Evolutionary conservation across 2,797 vertebrate genomes (phyloP).

Genomic region (Gobionotothen gibberifrons): DNA sequence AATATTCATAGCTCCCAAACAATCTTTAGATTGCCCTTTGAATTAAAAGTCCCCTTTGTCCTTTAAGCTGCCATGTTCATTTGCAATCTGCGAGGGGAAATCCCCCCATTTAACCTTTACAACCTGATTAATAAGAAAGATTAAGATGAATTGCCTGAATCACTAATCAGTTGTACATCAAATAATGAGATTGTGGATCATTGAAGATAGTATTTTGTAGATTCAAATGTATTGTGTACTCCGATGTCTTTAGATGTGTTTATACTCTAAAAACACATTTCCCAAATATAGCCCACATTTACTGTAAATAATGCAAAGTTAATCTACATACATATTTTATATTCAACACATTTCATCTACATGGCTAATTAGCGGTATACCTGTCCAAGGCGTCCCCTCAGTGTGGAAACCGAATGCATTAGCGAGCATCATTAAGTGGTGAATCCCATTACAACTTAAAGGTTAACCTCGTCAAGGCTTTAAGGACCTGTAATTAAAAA

Average conservation of each 20-base stretch:
- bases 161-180: constrained; percentile 71
- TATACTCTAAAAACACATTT: constrained; percentile 16
- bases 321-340: too few relatives aligned
- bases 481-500: constrained; percentile 73
- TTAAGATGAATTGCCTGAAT: constrained; percentile 72
- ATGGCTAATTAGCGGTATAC: constrained; percentile 52
- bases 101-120: constrained; percentile 73
- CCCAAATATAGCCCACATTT: too few relatives aligned
- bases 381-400: constrained; percentile 47
- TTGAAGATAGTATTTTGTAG: constrained; percentile 36
- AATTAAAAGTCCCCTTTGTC: constrained; percentile 70
- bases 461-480: constrained; percentile 72
- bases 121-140: constrained; percentile 74
- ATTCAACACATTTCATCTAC: constrained; percentile 12
- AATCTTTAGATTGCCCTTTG: constrained; percentile 77
- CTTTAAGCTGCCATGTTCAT: constrained; percentile 75
- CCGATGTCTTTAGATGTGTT: constrained; percentile 30
- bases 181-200: constrained; percentile 58
- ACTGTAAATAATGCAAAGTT: neutral
- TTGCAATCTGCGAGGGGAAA: constrained; percentile 68
- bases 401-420: constrained; percentile 66
- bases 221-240: constrained; percentile 28
- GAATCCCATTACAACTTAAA: constrained; percentile 75
- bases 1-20: constrained; percentile 76
- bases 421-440: constrained; percentile 71